These are phyloP conservation scores for Eretmocerus hayati DNA, from an alignment of 2,888 invertebrate genomes.

Conservation along the genomic window DNA sequence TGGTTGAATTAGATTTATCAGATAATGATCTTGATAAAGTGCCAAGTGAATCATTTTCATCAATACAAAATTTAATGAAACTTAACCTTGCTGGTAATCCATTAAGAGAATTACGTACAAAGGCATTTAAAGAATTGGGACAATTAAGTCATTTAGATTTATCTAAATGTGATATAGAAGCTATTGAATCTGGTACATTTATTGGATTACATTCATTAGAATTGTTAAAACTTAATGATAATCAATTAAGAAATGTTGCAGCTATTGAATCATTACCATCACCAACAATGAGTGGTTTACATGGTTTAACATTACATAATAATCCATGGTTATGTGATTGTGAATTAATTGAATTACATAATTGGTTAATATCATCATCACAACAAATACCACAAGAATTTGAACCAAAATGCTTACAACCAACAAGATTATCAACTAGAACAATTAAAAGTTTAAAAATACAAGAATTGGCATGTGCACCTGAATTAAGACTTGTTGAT, in stretches of 20 bases:
- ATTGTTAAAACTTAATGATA: constrained; percentile 78
- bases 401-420: constrained; percentile 71
- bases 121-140: constrained; percentile 67
- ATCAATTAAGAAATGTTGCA: constrained; percentile 63
- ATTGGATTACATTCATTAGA: constrained; percentile 73
- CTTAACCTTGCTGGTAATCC: constrained; percentile 77
- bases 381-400: constrained; percentile 71
- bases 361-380: constrained; percentile 62
- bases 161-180: constrained; percentile 71
- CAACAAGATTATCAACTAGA: constrained; percentile 59
- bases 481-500: constrained; percentile 68
- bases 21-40: constrained; percentile 71
- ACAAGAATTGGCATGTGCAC: constrained; percentile 73
- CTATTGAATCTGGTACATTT: constrained; percentile 73
- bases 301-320: constrained; percentile 74
- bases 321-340: constrained; percentile 90
- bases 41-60: constrained; percentile 73
- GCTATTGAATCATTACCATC: constrained; percentile 46
- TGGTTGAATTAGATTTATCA: constrained; percentile 82
- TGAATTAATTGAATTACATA: constrained; percentile 66
- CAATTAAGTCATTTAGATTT: constrained; percentile 75
- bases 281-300: constrained; percentile 78
- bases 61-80: constrained; percentile 75
- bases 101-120: constrained; percentile 63
- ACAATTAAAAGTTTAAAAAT: constrained; percentile 56